phyloP scores from a whole-genome alignment of 2,888 invertebrate genomes.

The Schrankia costaestrigalis region DNA sequence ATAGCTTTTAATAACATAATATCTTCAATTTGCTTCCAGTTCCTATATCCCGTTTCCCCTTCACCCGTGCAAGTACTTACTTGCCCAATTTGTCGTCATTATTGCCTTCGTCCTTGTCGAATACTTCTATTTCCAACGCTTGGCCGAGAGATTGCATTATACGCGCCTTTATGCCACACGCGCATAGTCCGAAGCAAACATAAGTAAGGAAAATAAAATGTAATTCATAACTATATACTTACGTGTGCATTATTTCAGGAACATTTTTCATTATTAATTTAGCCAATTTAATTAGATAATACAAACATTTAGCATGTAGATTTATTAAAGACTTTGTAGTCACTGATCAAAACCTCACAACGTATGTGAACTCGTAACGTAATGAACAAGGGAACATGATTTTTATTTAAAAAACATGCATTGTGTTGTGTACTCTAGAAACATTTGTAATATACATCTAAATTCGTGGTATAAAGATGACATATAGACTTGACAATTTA shows the following conservation, averaged over 20 bases:
- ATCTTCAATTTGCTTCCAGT: constrained; percentile 6
- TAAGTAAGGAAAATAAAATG: constrained; percentile 74
- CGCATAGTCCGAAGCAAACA: constrained; percentile 71
- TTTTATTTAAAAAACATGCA: too few relatives aligned
- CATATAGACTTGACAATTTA: too few relatives aligned
- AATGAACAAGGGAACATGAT: too few relatives aligned
- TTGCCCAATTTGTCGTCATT: constrained; percentile 94
- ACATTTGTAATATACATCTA: too few relatives aligned
- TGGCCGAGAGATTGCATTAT: constrained; percentile 86
- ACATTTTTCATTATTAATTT: too few relatives aligned
- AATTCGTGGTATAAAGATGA: too few relatives aligned
- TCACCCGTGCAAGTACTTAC: constrained; percentile 77
- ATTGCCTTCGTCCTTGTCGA: constrained; percentile 92
- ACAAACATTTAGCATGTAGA: too few relatives aligned
- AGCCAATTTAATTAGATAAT: too few relatives aligned
- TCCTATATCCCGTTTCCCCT: constrained; percentile 5
- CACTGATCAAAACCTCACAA: too few relatives aligned
- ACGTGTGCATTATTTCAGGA: neutral
- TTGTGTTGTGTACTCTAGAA: too few relatives aligned
- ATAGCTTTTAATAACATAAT: constrained; percentile 22
- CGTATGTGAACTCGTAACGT: too few relatives aligned
- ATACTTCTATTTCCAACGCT: constrained; percentile 86
- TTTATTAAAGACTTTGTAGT: too few relatives aligned
- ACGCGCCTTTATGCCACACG: constrained; percentile 72
- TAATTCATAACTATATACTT: constrained; percentile 54